A percentile compares a stretch with the other conserved stretches of the same genome.
phyloP scores from a whole-genome alignment of 2,888 invertebrate genomes.

The Polymixis lichenea region DNA sequence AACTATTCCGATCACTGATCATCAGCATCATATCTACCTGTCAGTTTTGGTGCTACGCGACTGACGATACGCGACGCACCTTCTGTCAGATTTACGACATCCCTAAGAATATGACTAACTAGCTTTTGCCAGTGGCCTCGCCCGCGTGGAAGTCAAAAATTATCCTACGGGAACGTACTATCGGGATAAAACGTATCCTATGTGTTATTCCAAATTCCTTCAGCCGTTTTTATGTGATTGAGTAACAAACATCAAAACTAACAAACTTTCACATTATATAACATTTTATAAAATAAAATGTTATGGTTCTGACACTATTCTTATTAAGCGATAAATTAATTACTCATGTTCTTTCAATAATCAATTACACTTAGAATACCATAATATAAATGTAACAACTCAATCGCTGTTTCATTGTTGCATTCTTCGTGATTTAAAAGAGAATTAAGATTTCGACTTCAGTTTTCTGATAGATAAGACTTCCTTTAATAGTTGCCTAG shows the following conservation, averaged over 20 bases:
- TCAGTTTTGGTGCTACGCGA: not conserved
- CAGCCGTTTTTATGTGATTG: no score
- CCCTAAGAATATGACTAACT: not conserved
- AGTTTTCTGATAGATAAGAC: constrained; percentile 11
- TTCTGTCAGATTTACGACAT: not conserved
- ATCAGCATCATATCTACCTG: not conserved
- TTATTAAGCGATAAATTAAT: not conserved
- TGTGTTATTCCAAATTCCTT: no score
- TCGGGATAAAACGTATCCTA: no score
- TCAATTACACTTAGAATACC: constrained; percentile 17
- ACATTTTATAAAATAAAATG: not conserved
- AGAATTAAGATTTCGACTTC: constrained; percentile 26
- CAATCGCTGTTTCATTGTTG: constrained; percentile 8
- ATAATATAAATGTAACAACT: not conserved
- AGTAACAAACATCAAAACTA: no score
- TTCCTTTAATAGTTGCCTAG: constrained; percentile 3
- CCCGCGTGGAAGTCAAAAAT: no score
- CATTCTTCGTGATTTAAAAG: constrained; percentile 35
- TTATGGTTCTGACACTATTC: not conserved
- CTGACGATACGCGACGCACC: not conserved
- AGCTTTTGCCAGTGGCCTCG: no score
- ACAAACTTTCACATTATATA: no score
- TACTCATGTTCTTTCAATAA: no score
- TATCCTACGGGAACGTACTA: no score
- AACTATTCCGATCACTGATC: no score